These are phyloP conservation scores for Polydrusus pterygomalis DNA, from an alignment of 2,888 invertebrate genomes.

Conservation along the genomic window DNA sequence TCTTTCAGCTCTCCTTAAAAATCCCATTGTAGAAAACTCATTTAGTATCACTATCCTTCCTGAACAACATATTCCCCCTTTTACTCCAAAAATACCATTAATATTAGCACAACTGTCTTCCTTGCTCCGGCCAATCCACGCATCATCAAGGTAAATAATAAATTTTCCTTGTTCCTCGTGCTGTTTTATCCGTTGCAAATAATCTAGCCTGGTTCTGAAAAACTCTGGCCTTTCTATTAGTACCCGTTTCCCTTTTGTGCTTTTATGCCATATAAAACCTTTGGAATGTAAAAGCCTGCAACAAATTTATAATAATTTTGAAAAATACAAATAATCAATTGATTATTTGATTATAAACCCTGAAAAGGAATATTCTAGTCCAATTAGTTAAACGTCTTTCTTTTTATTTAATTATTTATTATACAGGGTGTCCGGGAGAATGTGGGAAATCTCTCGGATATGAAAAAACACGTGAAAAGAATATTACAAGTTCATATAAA, in stretches of 20 bases:
- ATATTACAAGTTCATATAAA: no score
- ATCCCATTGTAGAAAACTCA: conserved; percentile 29
- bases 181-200: conserved; percentile 12
- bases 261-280: conserved; percentile 24
- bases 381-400: no score
- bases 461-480: no score
- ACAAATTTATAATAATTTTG: neutral
- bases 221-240: conserved; percentile 32
- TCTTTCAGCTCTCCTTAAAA: conserved; percentile 20
- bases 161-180: conserved; percentile 32
- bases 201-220: conserved; percentile 19
- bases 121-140: neutral
- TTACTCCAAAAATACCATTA: conserved; percentile 8
- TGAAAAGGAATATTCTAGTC: no score
- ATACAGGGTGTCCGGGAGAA: no score
- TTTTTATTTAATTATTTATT: no score
- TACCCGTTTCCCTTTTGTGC: conserved; percentile 29
- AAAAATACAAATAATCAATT: no score
- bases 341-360: no score
- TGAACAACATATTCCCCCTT: conserved; percentile 28
- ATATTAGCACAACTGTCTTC: neutral
- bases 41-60: conserved; percentile 29
- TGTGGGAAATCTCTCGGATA: no score
- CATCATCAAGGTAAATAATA: conserved; percentile 35
- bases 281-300: conserved; percentile 31